These are phyloP conservation scores for Palythoa grandis DNA, from an alignment of 92 coral and sea anemone genomes.

Conservation along the genomic window DNA sequence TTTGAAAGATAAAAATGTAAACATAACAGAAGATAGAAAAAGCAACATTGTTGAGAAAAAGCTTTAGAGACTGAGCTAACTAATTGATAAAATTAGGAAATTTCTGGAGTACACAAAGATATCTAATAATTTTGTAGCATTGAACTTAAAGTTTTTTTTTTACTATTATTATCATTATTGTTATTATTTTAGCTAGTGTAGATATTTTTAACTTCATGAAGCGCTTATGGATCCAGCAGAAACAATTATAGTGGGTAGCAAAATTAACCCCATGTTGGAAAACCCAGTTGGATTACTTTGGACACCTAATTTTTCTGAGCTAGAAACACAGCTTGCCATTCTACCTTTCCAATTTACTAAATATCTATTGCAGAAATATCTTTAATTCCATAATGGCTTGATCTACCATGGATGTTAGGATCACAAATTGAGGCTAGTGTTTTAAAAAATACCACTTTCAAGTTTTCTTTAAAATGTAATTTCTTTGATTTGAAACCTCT, in stretches of 20 bases:
- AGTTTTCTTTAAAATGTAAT: neutral
- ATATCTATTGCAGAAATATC: neutral
- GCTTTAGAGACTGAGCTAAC: no score
- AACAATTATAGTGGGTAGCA: neutral
- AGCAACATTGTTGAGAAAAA: no score
- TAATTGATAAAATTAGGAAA: no score
- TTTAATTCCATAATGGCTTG: neutral
- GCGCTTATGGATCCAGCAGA: neutral
- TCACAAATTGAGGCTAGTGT: slow-evolving; percentile 3
- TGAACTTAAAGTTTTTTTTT: no score
- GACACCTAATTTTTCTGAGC: neutral
- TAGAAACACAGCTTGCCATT: neutral
- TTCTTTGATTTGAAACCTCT: neutral
- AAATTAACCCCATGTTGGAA: neutral
- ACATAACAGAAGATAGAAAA: no score
- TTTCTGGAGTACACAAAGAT: no score
- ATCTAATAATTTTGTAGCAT: no score
- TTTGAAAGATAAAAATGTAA: neutral
- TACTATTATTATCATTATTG: no score
- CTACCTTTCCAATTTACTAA: neutral
- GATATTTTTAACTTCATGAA: no score
- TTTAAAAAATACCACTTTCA: neutral
- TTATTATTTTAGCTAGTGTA: no score
- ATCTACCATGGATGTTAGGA: neutral
- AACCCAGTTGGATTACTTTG: neutral